Conservation (phyloP, 2,888 invertebrate genomes). For the Heliconius erato region DNA sequence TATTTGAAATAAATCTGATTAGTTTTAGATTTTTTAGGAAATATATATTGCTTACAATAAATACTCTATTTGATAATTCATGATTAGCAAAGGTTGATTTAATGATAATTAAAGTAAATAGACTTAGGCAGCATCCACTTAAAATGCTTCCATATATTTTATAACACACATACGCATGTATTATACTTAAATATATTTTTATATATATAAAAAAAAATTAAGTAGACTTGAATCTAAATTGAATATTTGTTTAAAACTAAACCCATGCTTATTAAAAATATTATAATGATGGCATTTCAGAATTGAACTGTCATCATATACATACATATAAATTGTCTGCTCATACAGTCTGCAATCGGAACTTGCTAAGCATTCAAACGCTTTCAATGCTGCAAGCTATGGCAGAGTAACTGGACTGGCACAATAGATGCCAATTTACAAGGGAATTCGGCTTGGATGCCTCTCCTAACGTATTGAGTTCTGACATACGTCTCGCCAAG, state of each 20-base stretch:
- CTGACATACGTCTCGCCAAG: conserved; percentile 49
- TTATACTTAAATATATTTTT: not conserved
- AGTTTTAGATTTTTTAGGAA: too few relatives aligned
- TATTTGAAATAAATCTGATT: too few relatives aligned
- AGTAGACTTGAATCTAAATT: not conserved
- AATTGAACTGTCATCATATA: conserved; percentile 1
- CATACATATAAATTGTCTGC: conserved; percentile 45
- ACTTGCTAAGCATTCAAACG: conserved; percentile 77
- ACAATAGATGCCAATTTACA: conserved; percentile 81
- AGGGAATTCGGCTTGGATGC: conserved; percentile 76
- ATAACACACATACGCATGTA: not conserved
- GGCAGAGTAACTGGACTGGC: conserved; percentile 66
- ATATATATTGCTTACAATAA: too few relatives aligned
- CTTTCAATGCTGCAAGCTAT: conserved; percentile 72
- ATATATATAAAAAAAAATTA: too few relatives aligned
- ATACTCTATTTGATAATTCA: too few relatives aligned
- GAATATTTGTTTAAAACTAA: not conserved
- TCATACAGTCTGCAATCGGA: conserved; percentile 65
- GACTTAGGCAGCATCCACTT: not conserved
- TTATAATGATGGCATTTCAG: not conserved
- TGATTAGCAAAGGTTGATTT: not conserved
- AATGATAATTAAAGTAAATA: not conserved
- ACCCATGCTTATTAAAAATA: not conserved
- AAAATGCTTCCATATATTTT: not conserved
- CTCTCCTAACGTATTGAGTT: conserved; percentile 56